A percentile compares a stretch with the other conserved stretches of the same genome.
phyloP scores from a whole-genome alignment of 2,888 invertebrate genomes.

The Lithodes maja region DNA sequence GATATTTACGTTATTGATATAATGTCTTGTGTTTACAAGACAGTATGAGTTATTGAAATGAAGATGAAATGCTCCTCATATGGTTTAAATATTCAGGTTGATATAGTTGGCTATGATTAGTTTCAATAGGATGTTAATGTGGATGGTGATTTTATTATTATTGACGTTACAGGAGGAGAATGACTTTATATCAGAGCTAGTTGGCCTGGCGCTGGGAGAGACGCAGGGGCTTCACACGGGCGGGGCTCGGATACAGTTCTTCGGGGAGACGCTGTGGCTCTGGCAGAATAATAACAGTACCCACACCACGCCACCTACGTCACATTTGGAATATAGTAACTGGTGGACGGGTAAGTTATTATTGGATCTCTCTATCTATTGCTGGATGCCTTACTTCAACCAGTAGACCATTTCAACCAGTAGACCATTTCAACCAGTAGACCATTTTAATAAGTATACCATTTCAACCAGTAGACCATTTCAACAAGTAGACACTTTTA shows the following conservation, averaged over 20 bases:
- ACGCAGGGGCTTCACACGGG: slow-evolving; percentile 60
- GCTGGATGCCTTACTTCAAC: no score
- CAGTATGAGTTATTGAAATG: no score
- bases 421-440: no score
- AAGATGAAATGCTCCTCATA: no score
- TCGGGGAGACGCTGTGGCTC: slow-evolving; percentile 57
- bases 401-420: no score
- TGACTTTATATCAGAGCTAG: slow-evolving; percentile 78
- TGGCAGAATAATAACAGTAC: slow-evolving; percentile 53
- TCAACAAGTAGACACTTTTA: no score
- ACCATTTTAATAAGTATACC: no score
- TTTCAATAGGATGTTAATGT: neutral
- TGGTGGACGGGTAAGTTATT: slow-evolving; percentile 67
- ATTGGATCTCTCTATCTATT: no score
- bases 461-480: no score
- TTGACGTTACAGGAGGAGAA: slow-evolving; percentile 75
- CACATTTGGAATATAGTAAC: slow-evolving; percentile 20
- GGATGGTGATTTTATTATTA: neutral
- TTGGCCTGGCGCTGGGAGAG: slow-evolving; percentile 71
- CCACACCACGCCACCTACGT: slow-evolving; percentile 13
- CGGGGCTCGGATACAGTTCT: slow-evolving; percentile 50
- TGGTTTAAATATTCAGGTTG: no score
- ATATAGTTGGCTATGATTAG: neutral
- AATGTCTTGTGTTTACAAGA: no score
- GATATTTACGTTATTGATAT: no score